phyloP scores from a whole-genome alignment of 1,140 invertebrate genomes.

The Antheraea pernyi region DNA sequence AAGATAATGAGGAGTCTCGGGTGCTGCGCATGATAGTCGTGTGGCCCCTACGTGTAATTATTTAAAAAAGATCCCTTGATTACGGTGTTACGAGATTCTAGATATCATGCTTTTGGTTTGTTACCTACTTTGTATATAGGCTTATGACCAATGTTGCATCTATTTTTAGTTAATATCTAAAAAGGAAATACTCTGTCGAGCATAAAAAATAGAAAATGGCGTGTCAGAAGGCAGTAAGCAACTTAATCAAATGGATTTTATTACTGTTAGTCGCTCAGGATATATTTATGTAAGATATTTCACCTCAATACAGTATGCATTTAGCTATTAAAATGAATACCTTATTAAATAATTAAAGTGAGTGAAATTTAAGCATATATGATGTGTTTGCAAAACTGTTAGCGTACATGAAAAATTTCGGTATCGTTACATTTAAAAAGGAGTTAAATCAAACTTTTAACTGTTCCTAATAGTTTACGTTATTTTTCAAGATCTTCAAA shows the following conservation, averaged over 20 bases:
- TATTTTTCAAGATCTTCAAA: no score
- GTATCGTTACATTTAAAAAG: no score
- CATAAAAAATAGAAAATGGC: not conserved
- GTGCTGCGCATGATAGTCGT: not conserved
- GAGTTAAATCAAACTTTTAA: no score
- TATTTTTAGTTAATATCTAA: not conserved
- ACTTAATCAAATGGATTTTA: not conserved
- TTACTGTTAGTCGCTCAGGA: no score
- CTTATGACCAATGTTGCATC: not conserved
- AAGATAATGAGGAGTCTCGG: conserved; percentile 20
- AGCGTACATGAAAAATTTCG: no score
- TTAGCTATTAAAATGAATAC: no score
- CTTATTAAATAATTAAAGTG: no score
- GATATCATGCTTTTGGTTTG: not conserved
- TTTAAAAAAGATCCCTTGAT: conserved; percentile 6
- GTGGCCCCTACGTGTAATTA: not conserved
- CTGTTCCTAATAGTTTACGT: no score
- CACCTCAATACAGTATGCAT: no score
- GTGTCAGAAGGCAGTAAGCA: not conserved
- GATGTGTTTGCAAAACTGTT: no score
- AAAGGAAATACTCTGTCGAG: not conserved
- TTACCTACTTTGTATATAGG: not conserved
- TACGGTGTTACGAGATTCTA: conserved; percentile 3
- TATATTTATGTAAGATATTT: no score
- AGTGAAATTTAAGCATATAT: no score